Evolutionary conservation across 2,113 vertebrate genomes (phyloP).

Genomic region (Rhinopomastus cyanomelas): DNA sequence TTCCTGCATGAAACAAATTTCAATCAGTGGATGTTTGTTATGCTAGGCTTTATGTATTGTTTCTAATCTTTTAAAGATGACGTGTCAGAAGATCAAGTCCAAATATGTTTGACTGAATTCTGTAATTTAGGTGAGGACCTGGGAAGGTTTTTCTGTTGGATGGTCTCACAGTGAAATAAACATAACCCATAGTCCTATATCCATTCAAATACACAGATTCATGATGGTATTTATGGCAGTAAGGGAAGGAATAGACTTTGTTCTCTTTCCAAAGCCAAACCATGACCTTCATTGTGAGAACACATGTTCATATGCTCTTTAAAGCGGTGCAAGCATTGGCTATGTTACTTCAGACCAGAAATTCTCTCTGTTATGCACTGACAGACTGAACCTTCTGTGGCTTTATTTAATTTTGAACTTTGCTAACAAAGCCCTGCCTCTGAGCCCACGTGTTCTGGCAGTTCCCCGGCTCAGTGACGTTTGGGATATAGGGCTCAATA

Average conservation of each 20-base stretch:
- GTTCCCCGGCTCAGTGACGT: neutral
- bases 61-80: neutral
- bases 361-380: neutral
- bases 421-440: neutral
- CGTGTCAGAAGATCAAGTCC: neutral
- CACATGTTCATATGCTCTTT: neutral
- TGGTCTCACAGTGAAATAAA: neutral
- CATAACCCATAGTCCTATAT: neutral
- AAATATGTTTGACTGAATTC: neutral
- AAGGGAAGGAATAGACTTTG: neutral
- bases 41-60: neutral
- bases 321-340: neutral
- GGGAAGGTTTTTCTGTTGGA: neutral
- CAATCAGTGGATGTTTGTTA: neutral
- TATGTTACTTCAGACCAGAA: neutral
- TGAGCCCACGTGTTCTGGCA: neutral
- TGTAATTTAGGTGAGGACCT: neutral
- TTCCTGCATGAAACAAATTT: neutral
- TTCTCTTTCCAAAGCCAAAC: neutral
- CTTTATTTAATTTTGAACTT: neutral
- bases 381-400: neutral
- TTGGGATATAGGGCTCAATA: neutral
- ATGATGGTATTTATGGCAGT: neutral
- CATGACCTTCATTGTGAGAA: neutral
- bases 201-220: neutral